Percentiles rank a stretch among this genome's conserved stretches.
phyloP scores from a whole-genome alignment of 1,140 invertebrate genomes.

The Eriosoma lanigerum region DNA sequence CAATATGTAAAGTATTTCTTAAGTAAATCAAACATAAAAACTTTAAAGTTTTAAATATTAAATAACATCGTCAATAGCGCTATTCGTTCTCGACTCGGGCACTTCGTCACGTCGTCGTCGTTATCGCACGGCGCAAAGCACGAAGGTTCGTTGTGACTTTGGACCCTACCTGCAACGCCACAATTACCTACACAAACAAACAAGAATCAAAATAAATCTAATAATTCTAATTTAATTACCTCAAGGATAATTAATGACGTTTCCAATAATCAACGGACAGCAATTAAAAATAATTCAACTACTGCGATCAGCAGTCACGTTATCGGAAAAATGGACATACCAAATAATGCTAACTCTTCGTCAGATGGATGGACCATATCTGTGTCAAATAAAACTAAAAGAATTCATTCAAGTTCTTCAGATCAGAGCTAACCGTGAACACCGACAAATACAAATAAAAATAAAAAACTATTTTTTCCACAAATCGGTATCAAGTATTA shows the following conservation, averaged over 20 bases:
- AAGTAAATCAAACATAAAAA: too few species aligned
- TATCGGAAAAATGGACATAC: neutral
- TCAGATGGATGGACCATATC: neutral
- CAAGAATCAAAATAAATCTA: neutral
- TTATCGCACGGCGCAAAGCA: neutral
- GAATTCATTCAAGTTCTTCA: too few species aligned
- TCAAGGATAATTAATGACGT: neutral
- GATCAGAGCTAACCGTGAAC: too few species aligned
- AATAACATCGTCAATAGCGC: too few species aligned
- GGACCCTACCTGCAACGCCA: neutral
- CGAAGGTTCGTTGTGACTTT: neutral
- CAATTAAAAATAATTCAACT: neutral
- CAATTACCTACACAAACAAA: neutral
- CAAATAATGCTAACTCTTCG: neutral
- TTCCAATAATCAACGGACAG: neutral
- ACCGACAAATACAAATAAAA: too few species aligned
- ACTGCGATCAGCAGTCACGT: neutral
- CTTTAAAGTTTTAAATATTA: too few species aligned
- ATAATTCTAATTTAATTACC: neutral
- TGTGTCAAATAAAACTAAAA: neutral
- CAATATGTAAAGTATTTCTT: too few species aligned
- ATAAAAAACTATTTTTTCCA: too few species aligned
- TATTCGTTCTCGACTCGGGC: neutral
- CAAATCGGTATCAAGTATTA: too few species aligned
- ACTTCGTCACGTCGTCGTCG: neutral